Percentiles rank a stretch among this genome's conserved stretches.
phyloP scores from a whole-genome alignment of 2,113 vertebrate species.

The Scopus umbretta region DNA sequence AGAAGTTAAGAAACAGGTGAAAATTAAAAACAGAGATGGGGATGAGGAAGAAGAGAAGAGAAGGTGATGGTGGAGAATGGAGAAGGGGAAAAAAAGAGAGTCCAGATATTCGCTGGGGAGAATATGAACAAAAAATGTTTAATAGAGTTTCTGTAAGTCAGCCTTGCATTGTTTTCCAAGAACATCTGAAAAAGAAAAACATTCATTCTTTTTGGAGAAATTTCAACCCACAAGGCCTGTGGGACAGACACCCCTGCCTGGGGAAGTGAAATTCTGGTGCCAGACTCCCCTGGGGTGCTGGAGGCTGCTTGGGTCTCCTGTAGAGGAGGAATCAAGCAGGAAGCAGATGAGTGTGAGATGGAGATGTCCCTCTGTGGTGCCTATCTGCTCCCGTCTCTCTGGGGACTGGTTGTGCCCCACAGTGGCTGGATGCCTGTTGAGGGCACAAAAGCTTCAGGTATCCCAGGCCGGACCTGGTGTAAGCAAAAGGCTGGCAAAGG shows the following conservation, averaged over 20 bases:
- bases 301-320: not conserved
- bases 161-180: not conserved
- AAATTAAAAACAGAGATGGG: not conserved
- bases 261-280: not conserved
- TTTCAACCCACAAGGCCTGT: not conserved
- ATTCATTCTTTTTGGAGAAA: not conserved
- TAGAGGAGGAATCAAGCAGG: not conserved
- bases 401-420: fast-evolving
- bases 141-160: not conserved
- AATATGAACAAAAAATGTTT: not conserved
- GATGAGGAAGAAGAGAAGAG: not conserved
- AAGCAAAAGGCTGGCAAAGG: not conserved
- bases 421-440: not conserved
- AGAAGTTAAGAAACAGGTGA: not conserved
- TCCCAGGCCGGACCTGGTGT: not conserved
- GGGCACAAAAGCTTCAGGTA: not conserved
- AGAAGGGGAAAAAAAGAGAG: too few relatives aligned
- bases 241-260: not conserved
- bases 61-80: not conserved
- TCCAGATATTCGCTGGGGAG: not conserved
- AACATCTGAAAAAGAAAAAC: not conserved
- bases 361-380: not conserved
- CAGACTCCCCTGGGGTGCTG: not conserved
- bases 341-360: not conserved
- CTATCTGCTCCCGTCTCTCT: not conserved